Percentiles rank a stretch among this genome's conserved stretches.
These are phyloP conservation scores for Tricholaema leucomelas DNA, from an alignment of 2,113 vertebrate genomes.

Conservation along the genomic window DNA sequence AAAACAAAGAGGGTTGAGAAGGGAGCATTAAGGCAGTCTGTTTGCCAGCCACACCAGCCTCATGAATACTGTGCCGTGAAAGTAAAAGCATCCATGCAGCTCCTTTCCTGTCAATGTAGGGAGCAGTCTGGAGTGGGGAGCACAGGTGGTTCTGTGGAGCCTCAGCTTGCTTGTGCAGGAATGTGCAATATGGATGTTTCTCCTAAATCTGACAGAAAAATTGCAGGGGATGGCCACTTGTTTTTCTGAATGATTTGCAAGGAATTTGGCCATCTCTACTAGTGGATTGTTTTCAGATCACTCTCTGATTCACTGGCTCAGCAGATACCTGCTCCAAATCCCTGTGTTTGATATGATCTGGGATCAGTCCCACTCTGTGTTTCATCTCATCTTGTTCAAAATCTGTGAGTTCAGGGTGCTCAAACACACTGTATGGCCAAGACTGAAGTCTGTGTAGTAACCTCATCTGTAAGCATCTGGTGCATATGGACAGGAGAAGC, in stretches of 20 bases:
- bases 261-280: neutral
- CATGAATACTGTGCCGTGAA: fast-evolving
- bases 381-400: neutral
- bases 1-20: neutral
- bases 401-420: neutral
- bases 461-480: neutral
- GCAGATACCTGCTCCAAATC: neutral
- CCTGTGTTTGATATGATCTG: neutral
- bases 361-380: neutral
- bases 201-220: slow-evolving; percentile 43
- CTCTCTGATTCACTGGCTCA: neutral
- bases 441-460: neutral
- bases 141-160: neutral
- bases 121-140: fast-evolving
- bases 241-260: neutral
- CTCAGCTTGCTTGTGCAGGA: neutral
- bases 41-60: neutral
- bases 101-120: neutral
- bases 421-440: neutral
- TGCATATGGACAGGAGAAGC: neutral
- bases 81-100: neutral
- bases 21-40: neutral
- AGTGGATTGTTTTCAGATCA: neutral
- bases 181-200: neutral
- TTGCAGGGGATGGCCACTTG: slow-evolving; percentile 9